Conservation (phyloP, 2,113 vertebrate genomes). For the Callaeas wilsoni region DNA sequence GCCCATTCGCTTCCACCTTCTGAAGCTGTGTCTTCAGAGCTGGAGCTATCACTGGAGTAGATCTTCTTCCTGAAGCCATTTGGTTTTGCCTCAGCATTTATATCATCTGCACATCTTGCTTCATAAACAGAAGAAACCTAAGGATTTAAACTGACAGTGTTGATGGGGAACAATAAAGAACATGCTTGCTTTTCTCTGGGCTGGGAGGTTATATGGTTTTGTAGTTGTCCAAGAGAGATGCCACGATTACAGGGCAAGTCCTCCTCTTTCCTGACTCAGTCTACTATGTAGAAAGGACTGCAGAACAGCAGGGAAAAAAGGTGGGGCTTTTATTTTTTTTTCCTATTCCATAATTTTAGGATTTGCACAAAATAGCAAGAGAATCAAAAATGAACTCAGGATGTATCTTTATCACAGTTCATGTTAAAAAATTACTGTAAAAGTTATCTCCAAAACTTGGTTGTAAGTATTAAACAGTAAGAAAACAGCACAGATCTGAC, state of each 20-base stretch:
- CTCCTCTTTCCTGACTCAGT: background rate
- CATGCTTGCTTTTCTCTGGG: background rate
- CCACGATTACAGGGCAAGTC: background rate
- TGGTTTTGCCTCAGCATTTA: constrained; percentile 65
- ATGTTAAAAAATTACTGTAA: background rate
- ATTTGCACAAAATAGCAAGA: background rate
- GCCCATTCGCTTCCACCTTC: constrained; percentile 77
- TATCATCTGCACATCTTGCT: constrained; percentile 77
- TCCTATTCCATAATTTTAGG: background rate
- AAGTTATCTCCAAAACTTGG: background rate
- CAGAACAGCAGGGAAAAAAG: background rate
- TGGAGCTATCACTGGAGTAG: constrained; percentile 79
- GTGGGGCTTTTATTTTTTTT: background rate
- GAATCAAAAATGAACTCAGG: background rate
- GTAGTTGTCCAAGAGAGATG: background rate
- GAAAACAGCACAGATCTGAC: background rate
- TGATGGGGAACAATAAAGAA: constrained; percentile 38
- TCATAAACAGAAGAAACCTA: constrained; percentile 95
- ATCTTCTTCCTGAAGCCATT: constrained; percentile 71
- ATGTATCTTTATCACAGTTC: background rate
- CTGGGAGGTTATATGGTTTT: background rate
- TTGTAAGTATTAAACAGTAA: background rate
- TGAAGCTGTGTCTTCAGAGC: constrained; percentile 77
- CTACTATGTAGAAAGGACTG: background rate
- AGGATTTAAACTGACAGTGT: constrained; percentile 60